A percentile compares a stretch with the other conserved stretches of the same genome.
These are phyloP conservation scores for Heterotis niloticus DNA, from an alignment of 2,113 vertebrate species.

Conservation along the genomic window DNA sequence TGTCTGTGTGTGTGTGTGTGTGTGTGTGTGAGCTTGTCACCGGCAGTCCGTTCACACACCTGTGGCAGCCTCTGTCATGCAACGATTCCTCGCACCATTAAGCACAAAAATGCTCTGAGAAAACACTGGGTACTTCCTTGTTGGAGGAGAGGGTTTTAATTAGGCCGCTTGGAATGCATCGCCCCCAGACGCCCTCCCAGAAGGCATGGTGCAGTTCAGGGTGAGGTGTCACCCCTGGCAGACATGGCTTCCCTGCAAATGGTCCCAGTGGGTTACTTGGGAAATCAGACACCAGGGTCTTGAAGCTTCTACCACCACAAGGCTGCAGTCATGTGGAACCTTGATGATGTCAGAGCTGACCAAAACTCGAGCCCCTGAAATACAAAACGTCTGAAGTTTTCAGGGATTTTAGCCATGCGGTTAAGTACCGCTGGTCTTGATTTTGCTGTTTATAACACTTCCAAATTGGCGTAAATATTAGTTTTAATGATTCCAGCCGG, in stretches of 20 bases:
- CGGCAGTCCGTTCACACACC: constrained; percentile 38
- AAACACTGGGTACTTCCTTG: constrained; percentile 34
- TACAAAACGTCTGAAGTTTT: constrained; percentile 27
- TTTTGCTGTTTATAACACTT: constrained; percentile 73
- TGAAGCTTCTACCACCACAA: constrained; percentile 27
- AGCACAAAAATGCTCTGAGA: constrained; percentile 44
- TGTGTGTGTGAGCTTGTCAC: constrained; percentile 21
- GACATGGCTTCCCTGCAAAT: constrained; percentile 45
- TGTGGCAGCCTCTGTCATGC: constrained; percentile 47
- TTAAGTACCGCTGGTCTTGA: constrained; percentile 36
- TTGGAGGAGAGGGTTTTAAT: constrained; percentile 50
- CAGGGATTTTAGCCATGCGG: constrained; percentile 25
- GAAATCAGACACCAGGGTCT: constrained; percentile 24
- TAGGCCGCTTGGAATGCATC: constrained; percentile 43
- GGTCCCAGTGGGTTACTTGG: constrained; percentile 38
- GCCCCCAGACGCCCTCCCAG: constrained; percentile 36
- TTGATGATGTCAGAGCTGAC: constrained; percentile 25
- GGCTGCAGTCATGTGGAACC: constrained; percentile 19
- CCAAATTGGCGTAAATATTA: constrained; percentile 77
- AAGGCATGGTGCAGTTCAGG: constrained; percentile 41
- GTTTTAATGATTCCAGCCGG: constrained; percentile 72
- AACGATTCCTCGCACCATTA: constrained; percentile 45
- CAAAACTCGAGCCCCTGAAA: constrained; percentile 28
- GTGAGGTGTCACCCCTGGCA: constrained; percentile 22
- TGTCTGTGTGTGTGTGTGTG: too few species aligned